Conservation (phyloP, 1,140 invertebrate species). For the Acyrthosiphon pisum region DNA sequence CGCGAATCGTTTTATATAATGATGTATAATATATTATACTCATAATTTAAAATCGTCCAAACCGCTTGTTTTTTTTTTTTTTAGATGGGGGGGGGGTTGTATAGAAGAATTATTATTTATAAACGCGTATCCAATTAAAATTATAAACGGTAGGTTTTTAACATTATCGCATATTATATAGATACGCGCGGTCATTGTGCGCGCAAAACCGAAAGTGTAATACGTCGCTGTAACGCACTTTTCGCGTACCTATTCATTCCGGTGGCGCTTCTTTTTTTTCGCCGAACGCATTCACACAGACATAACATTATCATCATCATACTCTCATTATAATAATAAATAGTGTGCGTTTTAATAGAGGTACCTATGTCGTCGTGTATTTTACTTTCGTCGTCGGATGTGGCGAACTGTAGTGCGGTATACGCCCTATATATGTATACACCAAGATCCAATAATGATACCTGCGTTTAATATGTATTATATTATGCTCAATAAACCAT, state of each 20-base stretch:
- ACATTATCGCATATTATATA: neutral
- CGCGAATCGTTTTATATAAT: neutral
- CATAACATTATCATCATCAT: neutral
- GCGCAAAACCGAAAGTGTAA: neutral
- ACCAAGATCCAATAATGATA: neutral
- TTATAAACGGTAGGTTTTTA: neutral
- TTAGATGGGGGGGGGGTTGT: neutral
- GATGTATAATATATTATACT: neutral
- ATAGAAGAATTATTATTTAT: neutral
- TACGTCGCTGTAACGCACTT: neutral
- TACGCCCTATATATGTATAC: neutral
- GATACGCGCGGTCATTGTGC: neutral
- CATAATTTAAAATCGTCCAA: neutral
- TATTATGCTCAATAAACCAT: neutral
- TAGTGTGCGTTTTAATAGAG: neutral
- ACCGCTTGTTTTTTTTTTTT: neutral
- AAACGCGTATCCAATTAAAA: slow-evolving; percentile 16
- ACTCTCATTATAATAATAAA: neutral
- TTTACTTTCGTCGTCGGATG: slow-evolving; percentile 2
- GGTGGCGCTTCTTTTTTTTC: neutral
- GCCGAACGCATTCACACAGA: neutral
- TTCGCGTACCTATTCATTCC: neutral
- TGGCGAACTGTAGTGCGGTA: neutral
- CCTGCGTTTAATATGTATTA: too few relatives aligned
- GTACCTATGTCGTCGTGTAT: neutral